Percentiles rank a stretch among this genome's conserved stretches.
Evolutionary conservation across 2,797 vertebrate species (phyloP).

Genomic region (Aulostomus chinensis): DNA sequence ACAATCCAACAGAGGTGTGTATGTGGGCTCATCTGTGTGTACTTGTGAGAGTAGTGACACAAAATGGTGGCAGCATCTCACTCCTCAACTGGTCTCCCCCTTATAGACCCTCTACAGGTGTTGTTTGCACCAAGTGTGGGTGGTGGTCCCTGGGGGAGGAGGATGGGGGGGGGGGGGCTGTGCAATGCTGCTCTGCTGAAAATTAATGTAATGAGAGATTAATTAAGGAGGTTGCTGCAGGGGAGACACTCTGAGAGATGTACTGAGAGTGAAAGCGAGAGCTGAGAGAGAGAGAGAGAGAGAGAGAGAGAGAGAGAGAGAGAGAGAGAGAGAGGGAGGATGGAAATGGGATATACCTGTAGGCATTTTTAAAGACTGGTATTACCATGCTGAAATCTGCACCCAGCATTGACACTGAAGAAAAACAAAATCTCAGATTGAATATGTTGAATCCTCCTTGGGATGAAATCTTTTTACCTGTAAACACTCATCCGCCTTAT

Average conservation of each 20-base stretch:
- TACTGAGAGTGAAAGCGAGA: constrained; percentile 27
- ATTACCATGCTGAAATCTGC: background rate
- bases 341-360: background rate
- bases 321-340: background rate
- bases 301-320: background rate
- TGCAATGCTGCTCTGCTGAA: constrained; percentile 46
- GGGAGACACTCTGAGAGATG: constrained; percentile 27
- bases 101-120: constrained; percentile 3
- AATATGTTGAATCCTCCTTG: no score
- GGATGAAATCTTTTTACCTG: background rate
- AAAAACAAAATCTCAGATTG: no score
- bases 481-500: background rate
- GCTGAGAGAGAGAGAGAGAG: constrained; percentile 22
- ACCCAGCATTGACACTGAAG: background rate
- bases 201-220: constrained; percentile 65
- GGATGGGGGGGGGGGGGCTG: constrained; percentile 10
- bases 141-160: constrained; percentile 5
- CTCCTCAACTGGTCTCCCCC: background rate
- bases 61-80: background rate
- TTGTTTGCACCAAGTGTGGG: constrained; percentile 21
- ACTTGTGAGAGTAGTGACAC: background rate
- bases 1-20: no score
- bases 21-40: background rate
- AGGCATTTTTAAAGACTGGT: background rate
- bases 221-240: constrained; percentile 51